Percentiles rank a stretch among this genome's conserved stretches.
phyloP scores from a whole-genome alignment of 30 jellyfish, hydroid and myxozoan species.

The Cassiopea xamachana region DNA sequence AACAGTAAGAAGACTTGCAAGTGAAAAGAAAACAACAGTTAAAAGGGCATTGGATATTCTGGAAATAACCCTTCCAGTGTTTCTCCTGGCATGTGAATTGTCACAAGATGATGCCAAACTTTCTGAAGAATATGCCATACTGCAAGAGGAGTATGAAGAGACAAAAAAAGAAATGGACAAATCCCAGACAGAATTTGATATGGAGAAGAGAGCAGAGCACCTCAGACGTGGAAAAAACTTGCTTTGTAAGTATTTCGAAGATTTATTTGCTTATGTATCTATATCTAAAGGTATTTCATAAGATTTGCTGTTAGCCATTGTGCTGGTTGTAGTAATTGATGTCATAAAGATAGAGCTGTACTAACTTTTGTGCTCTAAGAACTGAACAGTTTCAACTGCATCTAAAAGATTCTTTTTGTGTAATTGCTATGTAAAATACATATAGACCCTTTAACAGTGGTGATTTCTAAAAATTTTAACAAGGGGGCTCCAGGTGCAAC shows the following conservation, averaged over 20 bases:
- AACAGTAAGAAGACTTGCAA: slow-evolving; percentile 39
- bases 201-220: slow-evolving; percentile 49
- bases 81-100: slow-evolving; percentile 42
- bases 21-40: slow-evolving; percentile 55
- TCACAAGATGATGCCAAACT: slow-evolving; percentile 32
- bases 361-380: no score
- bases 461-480: no score
- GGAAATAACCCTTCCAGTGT: slow-evolving; percentile 46
- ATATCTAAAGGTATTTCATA: no score
- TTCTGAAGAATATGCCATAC: slow-evolving; percentile 26
- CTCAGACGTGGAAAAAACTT: slow-evolving; percentile 47
- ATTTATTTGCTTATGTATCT: no score
- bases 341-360: no score
- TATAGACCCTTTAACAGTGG: no score
- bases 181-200: slow-evolving; percentile 46
- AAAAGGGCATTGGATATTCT: slow-evolving; percentile 64
- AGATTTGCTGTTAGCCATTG: no score
- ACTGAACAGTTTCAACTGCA: no score
- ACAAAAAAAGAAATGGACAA: slow-evolving; percentile 27
- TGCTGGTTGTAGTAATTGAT: no score
- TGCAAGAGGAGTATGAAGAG: slow-evolving; percentile 53
- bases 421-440: no score
- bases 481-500: no score
- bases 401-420: no score
- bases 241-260: slow-evolving; percentile 14